Evolutionary conservation across 2,113 vertebrate species (phyloP).

Genomic region (human): DNA sequence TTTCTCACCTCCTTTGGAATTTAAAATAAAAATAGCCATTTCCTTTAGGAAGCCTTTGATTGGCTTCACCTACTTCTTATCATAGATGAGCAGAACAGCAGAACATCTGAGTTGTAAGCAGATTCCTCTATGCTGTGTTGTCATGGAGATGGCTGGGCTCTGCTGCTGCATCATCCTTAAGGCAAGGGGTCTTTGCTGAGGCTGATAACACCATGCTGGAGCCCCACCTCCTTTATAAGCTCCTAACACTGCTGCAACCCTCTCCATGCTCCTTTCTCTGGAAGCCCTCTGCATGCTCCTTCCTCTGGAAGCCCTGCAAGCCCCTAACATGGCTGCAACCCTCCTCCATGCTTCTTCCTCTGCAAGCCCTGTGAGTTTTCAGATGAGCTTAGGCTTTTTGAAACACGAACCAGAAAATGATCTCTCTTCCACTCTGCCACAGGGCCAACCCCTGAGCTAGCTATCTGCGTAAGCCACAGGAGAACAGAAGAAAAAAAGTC

Average conservation of each 20-base stretch:
- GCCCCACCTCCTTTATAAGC: accelerated
- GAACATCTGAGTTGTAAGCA: neutral
- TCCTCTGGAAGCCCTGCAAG: neutral
- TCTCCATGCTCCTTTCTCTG: neutral
- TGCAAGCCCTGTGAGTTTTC: neutral
- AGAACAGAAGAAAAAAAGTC: neutral
- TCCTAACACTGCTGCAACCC: neutral
- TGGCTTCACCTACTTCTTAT: neutral
- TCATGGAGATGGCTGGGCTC: neutral
- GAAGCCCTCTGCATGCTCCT: neutral
- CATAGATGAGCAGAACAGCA: neutral
- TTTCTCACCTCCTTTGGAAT: neutral
- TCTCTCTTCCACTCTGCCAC: neutral
- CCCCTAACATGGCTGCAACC: accelerated
- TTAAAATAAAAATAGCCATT: neutral
- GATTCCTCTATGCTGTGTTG: neutral
- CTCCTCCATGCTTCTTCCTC: neutral
- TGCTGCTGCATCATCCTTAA: neutral
- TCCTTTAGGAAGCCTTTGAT: neutral
- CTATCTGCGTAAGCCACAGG: neutral
- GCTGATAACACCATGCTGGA: neutral
- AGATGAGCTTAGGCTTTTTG: neutral
- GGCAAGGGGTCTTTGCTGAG: neutral
- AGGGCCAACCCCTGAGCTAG: neutral
- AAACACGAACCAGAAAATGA: neutral